Conservation (phyloP, 2,888 invertebrate genomes). For the Calameuta filiformis region DNA sequence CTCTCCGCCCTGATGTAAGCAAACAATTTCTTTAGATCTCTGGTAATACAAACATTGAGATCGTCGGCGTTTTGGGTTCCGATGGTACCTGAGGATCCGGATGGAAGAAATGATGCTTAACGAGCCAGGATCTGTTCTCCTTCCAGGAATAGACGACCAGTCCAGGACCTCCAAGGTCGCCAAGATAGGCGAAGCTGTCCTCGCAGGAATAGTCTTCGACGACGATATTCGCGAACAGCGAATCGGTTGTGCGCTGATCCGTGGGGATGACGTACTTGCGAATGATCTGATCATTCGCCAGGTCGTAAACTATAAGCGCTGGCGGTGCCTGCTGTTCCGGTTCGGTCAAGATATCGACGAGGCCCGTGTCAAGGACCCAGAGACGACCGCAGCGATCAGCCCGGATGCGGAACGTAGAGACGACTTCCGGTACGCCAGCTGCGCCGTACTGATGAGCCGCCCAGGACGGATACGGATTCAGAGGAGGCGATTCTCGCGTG, state of each 20-base stretch:
- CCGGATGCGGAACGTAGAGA: conserved; percentile 79
- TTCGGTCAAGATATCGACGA: conserved; percentile 71
- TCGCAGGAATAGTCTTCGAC: conserved; percentile 79
- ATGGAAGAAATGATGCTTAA: conserved; percentile 77
- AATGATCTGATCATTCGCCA: conserved; percentile 77
- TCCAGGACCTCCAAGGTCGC: conserved; percentile 76
- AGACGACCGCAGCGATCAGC: conserved; percentile 82
- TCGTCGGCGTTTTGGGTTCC: neutral
- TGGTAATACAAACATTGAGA: neutral
- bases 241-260: conserved; percentile 75
- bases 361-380: conserved; percentile 84
- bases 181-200: conserved; percentile 79
- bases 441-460: conserved; percentile 74
- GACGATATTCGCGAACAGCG: conserved; percentile 81
- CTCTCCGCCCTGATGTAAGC: conserved; percentile 69
- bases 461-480: conserved; percentile 86
- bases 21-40: neutral
- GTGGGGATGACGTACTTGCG: conserved; percentile 75
- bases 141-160: conserved; percentile 83
- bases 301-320: conserved; percentile 77
- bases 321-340: conserved; percentile 70
- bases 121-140: conserved; percentile 78
- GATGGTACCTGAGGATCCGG: conserved; percentile 72
- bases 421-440: conserved; percentile 72
- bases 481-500: conserved; percentile 73